Percentiles rank a stretch among this genome's conserved stretches.
Conservation (phyloP, 2,113 vertebrate genomes). For the Carettochelys insculpta region DNA sequence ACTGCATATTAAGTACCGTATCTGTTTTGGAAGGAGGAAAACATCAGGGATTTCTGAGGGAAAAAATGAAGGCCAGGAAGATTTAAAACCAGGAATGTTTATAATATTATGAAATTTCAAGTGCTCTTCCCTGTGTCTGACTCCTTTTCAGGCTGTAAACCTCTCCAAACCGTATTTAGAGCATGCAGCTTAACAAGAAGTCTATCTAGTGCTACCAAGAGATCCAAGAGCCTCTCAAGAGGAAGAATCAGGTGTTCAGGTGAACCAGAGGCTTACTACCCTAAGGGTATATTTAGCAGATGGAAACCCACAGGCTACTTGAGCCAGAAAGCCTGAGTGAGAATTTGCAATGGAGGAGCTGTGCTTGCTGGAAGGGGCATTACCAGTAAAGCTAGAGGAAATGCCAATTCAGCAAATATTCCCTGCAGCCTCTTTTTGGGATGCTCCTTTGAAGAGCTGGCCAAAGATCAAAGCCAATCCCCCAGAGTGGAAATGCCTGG, state of each 20-base stretch:
- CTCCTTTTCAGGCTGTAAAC: neutral
- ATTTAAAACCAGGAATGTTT: neutral
- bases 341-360: neutral
- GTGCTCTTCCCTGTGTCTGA: neutral
- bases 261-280: neutral
- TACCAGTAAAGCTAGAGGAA: neutral
- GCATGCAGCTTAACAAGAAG: neutral
- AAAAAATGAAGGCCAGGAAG: slow-evolving; percentile 20
- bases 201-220: neutral
- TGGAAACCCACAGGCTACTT: neutral
- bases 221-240: neutral
- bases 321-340: neutral
- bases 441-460: neutral
- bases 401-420: neutral
- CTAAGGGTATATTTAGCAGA: neutral
- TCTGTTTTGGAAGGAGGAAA: slow-evolving; percentile 41
- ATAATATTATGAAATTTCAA: neutral
- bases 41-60: slow-evolving; percentile 14
- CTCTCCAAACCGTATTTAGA: neutral
- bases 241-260: neutral
- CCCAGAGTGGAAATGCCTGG: neutral
- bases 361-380: neutral
- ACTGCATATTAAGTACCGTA: slow-evolving; percentile 16
- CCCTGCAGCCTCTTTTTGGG: neutral
- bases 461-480: neutral